Conservation (phyloP, 2,113 vertebrate genomes). For the Micromys minutus region DNA sequence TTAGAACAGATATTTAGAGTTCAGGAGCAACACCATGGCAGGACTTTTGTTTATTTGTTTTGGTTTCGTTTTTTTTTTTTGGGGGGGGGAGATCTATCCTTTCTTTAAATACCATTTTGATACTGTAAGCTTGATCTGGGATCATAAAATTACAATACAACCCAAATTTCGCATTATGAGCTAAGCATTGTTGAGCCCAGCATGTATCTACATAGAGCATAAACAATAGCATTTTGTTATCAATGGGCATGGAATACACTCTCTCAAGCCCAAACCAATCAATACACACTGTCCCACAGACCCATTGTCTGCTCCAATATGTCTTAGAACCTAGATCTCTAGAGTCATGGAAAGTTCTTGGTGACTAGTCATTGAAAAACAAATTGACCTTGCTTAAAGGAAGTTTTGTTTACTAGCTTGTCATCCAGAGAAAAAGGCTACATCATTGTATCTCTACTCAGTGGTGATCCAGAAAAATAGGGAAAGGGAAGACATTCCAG, state of each 20-base stretch:
- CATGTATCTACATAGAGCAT: background rate
- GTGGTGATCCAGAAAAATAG: background rate
- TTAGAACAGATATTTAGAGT: background rate
- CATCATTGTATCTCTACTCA: background rate
- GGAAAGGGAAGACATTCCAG: background rate
- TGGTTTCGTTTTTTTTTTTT: background rate
- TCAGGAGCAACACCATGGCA: background rate
- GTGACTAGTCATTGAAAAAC: background rate
- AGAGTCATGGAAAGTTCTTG: background rate
- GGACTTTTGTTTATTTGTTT: background rate
- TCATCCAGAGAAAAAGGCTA: background rate
- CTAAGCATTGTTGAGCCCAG: background rate
- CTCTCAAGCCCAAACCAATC: background rate
- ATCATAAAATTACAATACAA: background rate
- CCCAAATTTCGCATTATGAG: background rate
- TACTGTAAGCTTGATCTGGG: background rate
- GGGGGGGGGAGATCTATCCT: background rate
- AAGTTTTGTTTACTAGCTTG: background rate
- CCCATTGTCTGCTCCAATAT: background rate
- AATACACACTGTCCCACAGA: background rate
- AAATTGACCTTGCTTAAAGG: background rate
- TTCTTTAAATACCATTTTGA: background rate
- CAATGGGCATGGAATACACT: background rate
- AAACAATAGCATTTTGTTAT: background rate
- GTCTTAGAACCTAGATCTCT: background rate